Percentiles rank a stretch among this genome's conserved stretches.
These are phyloP conservation scores for Yponomeuta evonymella DNA, from an alignment of 2,888 invertebrate genomes.

Conservation along the genomic window DNA sequence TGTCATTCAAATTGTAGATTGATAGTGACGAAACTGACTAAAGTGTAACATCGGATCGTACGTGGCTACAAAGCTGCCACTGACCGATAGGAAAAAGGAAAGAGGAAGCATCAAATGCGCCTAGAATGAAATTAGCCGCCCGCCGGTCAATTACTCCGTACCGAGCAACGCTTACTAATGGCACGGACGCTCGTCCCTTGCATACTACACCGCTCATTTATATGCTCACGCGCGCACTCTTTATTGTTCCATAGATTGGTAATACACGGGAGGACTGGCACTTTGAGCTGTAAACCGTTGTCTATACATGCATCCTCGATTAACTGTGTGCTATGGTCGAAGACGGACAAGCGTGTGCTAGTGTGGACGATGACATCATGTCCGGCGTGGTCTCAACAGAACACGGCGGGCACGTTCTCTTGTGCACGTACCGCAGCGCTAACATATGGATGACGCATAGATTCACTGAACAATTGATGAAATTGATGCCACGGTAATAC, in stretches of 20 bases:
- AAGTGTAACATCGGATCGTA: background rate
- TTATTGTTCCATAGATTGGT: slow-evolving; percentile 75
- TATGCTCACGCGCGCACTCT: slow-evolving; percentile 62
- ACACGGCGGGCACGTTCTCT: slow-evolving; percentile 58
- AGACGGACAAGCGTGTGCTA: slow-evolving; percentile 55
- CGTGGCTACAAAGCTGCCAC: slow-evolving; percentile 18
- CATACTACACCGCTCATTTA: slow-evolving; percentile 67
- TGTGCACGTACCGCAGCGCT: slow-evolving; percentile 38
- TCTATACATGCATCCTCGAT: slow-evolving; percentile 70
- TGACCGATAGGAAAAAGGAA: slow-evolving; percentile 76
- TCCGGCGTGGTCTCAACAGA: slow-evolving; percentile 62
- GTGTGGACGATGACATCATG: slow-evolving; percentile 67
- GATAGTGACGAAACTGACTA: background rate
- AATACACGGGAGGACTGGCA: slow-evolving; percentile 74
- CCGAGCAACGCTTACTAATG: slow-evolving; percentile 66
- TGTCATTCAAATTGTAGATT: no score
- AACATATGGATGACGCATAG: slow-evolving; percentile 49
- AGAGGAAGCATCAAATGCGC: slow-evolving; percentile 72
- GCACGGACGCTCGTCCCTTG: slow-evolving; percentile 58
- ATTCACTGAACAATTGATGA: slow-evolving; percentile 18
- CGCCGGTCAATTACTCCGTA: slow-evolving; percentile 74
- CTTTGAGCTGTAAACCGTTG: slow-evolving; percentile 74
- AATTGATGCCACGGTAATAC: background rate
- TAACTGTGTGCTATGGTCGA: slow-evolving; percentile 62
- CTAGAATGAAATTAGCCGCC: slow-evolving; percentile 71